A percentile compares a stretch with the other conserved stretches of the same genome.
Evolutionary conservation across 2,113 vertebrate genomes (phyloP).

Genomic region (Malurus melanocephalus): DNA sequence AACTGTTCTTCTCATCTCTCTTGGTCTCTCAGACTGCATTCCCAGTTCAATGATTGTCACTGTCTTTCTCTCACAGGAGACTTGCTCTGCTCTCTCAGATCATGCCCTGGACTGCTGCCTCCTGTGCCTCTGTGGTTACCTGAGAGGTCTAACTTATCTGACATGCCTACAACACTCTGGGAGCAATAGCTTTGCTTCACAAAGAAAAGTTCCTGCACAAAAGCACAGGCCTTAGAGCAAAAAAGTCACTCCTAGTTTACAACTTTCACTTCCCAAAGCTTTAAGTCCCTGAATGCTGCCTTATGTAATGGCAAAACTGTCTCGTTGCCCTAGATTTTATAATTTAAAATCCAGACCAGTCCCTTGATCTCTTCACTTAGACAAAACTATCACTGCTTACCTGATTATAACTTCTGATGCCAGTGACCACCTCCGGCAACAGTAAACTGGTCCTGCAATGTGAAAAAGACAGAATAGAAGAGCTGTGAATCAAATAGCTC

Average conservation of each 20-base stretch:
- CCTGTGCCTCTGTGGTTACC: neutral
- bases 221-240: neutral
- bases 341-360: neutral
- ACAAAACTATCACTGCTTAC: neutral
- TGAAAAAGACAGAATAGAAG: neutral
- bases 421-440: neutral
- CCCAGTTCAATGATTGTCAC: neutral
- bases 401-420: neutral
- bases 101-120: neutral
- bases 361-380: neutral
- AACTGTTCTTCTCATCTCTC: neutral
- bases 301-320: neutral
- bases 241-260: neutral
- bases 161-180: neutral
- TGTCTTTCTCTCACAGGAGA: neutral
- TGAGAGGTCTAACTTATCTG: neutral
- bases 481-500: neutral
- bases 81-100: neutral
- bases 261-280: neutral
- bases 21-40: neutral
- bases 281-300: neutral
- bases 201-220: neutral
- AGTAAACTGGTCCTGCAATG: rapidly evolving
- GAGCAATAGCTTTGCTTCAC: neutral
- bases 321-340: neutral